Evolutionary conservation across 2,888 invertebrate genomes (phyloP).

Genomic region (Tetrapedia diversipes): DNA sequence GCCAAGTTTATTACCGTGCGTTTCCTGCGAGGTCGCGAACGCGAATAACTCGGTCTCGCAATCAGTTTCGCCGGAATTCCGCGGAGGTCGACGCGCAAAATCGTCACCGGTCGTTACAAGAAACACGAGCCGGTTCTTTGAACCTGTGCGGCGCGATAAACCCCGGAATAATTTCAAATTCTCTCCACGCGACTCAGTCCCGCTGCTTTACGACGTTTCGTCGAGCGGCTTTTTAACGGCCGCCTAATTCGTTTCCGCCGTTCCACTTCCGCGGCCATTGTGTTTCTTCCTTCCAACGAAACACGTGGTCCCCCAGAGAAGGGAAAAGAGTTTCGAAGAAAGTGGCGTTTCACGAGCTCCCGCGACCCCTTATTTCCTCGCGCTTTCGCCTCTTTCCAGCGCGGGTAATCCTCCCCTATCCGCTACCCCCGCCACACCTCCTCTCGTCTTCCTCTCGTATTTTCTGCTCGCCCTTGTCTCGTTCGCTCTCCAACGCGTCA

Average conservation of each 20-base stretch:
- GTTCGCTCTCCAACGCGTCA: neutral
- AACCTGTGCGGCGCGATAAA: constrained; percentile 48
- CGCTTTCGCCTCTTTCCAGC: constrained; percentile 48
- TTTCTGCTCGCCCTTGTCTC: constrained; percentile 21
- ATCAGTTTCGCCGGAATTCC: neutral
- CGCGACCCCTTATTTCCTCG: constrained; percentile 58
- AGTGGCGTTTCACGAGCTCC: constrained; percentile 58
- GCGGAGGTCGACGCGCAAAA: neutral
- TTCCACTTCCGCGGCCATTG: constrained; percentile 42
- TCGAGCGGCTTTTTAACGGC: constrained; percentile 56
- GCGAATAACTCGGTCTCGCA: too few species aligned
- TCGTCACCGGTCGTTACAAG: constrained; percentile 37
- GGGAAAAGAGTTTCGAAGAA: constrained; percentile 60
- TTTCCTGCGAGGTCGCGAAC: too few species aligned
- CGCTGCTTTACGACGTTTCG: constrained; percentile 61
- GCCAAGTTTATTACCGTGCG: neutral
- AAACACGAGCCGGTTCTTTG: constrained; percentile 23
- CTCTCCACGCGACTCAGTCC: constrained; percentile 49
- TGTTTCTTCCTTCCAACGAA: constrained; percentile 22
- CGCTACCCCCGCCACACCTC: neutral
- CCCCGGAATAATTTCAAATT: constrained; percentile 56
- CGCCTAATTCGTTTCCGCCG: constrained; percentile 65
- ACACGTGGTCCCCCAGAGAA: constrained; percentile 22
- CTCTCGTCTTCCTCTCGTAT: neutral
- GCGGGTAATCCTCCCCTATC: constrained; percentile 42